Evolutionary conservation across 2,797 vertebrate species (phyloP).

Genomic region (Nannoperca australis): DNA sequence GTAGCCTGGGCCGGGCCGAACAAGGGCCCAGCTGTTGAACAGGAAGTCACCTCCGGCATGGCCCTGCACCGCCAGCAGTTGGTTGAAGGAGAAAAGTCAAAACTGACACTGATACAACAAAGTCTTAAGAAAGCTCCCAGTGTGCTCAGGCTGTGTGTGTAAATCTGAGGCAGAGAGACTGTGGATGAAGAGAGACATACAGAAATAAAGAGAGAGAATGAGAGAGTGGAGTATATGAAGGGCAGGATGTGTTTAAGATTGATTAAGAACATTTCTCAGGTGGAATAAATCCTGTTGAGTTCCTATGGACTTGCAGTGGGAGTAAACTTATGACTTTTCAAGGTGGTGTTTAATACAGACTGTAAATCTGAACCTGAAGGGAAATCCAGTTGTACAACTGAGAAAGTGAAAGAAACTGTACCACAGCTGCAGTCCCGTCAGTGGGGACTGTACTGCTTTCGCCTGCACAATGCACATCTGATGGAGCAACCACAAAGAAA

Average conservation of each 20-base stretch:
- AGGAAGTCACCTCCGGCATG: constrained; percentile 83
- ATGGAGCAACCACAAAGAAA: constrained; percentile 44
- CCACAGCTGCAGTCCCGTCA: constrained; percentile 40
- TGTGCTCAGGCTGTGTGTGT: constrained; percentile 63
- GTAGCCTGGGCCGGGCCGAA: constrained; percentile 54
- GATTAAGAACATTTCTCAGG: constrained; percentile 53
- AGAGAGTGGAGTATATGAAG: constrained; percentile 23
- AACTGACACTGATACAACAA: constrained; percentile 79
- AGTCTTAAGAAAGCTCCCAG: constrained; percentile 81
- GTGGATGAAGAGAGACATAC: constrained; percentile 18
- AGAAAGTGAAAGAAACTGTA: constrained; percentile 29
- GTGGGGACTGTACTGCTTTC: constrained; percentile 17
- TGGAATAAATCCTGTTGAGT: constrained; percentile 53
- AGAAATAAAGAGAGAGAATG: constrained; percentile 28
- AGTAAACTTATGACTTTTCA: constrained; percentile 47
- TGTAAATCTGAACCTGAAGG: constrained; percentile 42
- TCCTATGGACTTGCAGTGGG: constrained; percentile 44
- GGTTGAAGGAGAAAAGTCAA: constrained; percentile 66
- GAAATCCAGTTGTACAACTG: constrained; percentile 34
- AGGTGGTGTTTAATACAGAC: constrained; percentile 52
- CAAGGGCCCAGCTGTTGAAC: constrained; percentile 83
- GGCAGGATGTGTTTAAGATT: constrained; percentile 57
- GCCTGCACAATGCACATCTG: constrained; percentile 39
- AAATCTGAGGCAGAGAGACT: constrained; percentile 41
- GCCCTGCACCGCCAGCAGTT: constrained; percentile 70